Conservation (phyloP, 2,888 invertebrate species). For the Poecilus cupreus region DNA sequence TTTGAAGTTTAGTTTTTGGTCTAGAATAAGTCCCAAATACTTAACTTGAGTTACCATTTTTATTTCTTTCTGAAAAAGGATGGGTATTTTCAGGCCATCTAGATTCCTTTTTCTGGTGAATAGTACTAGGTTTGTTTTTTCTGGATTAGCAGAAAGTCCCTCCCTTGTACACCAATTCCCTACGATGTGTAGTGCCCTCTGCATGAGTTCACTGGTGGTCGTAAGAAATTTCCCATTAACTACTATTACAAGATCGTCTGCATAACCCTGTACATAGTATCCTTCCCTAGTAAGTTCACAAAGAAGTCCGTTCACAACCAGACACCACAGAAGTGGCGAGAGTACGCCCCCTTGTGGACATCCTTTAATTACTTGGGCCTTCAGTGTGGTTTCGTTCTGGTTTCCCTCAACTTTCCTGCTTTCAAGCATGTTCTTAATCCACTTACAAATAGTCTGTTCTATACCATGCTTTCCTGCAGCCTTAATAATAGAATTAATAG, state of each 20-base stretch:
- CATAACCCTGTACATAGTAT: conserved; percentile 50
- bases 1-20: no score
- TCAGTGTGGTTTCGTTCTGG: no score
- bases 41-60: no score
- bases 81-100: no score
- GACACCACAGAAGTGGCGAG: conserved; percentile 66
- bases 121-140: background rate
- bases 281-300: conserved; percentile 49
- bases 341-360: conserved; percentile 67
- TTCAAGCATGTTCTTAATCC: background rate
- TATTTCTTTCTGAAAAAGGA: no score
- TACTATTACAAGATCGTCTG: conserved; percentile 49
- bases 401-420: background rate
- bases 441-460: background rate
- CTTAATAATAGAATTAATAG: background rate
- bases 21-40: no score
- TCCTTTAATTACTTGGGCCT: conserved; percentile 58
- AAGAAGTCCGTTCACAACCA: conserved; percentile 64
- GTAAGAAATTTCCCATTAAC: conserved; percentile 21
- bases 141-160: background rate
- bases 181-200: no score
- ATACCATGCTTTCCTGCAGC: background rate
- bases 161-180: background rate
- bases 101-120: background rate
- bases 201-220: background rate